Evolutionary conservation across 2,113 vertebrate genomes (phyloP), one percentile per base, ranked within the genome.

Genomic region (Gopherus evgoodei): DNA sequence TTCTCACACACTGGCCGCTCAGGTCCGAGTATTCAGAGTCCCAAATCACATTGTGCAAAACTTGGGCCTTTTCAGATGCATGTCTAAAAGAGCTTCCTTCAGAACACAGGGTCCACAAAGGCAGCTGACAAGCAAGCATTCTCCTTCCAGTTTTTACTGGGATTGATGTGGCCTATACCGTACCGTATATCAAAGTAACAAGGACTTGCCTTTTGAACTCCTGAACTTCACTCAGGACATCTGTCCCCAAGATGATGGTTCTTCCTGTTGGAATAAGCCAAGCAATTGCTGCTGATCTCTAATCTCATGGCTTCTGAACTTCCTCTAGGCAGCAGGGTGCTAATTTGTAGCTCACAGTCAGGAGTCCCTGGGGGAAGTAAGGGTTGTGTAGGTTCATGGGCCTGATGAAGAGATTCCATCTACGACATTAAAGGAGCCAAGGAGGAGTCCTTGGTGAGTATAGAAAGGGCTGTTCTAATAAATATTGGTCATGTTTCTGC

Each of bases 121-220:
- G 31, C n/a, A 13, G 54, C 31, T 75, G 14, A 22, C 11, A 4
- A 19, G 42, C 0, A 0, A 31, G 35, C 1, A 0, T 38, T 83
- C 9, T 57, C 57, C 22, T 47, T 91, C 19, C 59, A 50, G 50
- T 42, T 49, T 10, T 4, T 1, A 21, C 38, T 57, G 2, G 0
- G 21, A 2, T 27, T 78, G 14, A 38, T n/a, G 87, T 25, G 82
- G 52, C 54, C 19, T 2, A 44, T 42, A 50, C 0, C 0, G 47
- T 57, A 1, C 0, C 1, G 2, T 1, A 2, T 0, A 0, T 3
- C 25, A 81, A 78, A 87, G 1, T 6, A 38, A 59, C 38, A 35
- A 84, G 83, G 57, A 62, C 31, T 44, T 24, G 24, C 54, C 38
- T 42, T 38, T 54, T 54, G 52, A 57, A 83, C 52, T 56, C 53